These are phyloP conservation scores for Progne subis DNA, from an alignment of 2,113 vertebrate genomes.

Conservation along the genomic window DNA sequence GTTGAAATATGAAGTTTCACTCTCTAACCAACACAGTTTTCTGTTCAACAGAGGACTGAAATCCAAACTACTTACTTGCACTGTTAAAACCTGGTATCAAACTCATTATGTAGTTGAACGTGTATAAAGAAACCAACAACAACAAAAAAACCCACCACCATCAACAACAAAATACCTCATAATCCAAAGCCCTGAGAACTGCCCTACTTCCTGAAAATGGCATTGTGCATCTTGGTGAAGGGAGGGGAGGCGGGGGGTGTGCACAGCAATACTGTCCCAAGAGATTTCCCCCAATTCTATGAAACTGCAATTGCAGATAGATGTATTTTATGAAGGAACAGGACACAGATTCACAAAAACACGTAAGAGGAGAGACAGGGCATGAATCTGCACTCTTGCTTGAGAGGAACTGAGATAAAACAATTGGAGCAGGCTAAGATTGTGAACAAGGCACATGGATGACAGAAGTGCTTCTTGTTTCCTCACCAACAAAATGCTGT, in stretches of 20 bases:
- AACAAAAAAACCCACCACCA: neutral
- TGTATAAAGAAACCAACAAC: neutral
- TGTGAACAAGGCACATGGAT: neutral
- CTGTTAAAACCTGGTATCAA: neutral
- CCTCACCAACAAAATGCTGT: neutral
- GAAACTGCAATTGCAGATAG: neutral
- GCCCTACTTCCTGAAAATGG: neutral
- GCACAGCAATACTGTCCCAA: neutral
- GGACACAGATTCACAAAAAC: neutral
- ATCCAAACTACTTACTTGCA: neutral
- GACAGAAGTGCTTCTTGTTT: neutral
- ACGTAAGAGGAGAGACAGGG: neutral
- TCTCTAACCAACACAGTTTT: neutral
- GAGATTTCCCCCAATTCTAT: neutral
- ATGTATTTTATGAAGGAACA: neutral
- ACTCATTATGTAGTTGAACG: neutral
- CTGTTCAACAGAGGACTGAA: neutral
- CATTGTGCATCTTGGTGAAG: neutral
- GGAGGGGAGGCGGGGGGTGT: neutral
- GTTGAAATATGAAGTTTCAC: neutral
- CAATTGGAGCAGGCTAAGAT: neutral
- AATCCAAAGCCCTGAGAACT: neutral
- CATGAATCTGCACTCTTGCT: neutral
- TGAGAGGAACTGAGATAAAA: neutral
- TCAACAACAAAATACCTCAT: neutral